phyloP scores from a whole-genome alignment of 2,888 invertebrate genomes.

The Erebia aethiops region DNA sequence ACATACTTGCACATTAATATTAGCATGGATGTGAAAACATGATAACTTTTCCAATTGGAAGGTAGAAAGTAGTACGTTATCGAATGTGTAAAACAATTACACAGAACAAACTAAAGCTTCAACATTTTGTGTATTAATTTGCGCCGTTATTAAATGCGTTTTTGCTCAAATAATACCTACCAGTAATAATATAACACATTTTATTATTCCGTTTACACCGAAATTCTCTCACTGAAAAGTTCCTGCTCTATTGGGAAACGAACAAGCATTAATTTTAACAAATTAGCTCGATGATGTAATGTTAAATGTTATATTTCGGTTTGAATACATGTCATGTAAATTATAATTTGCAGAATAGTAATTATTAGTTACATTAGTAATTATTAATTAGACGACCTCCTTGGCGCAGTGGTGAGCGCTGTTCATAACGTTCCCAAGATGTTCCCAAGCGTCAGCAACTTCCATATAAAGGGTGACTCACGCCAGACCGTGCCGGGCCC shows the following conservation, averaged over 20 bases:
- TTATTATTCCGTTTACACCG: constrained; percentile 19
- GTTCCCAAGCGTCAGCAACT: too few species aligned
- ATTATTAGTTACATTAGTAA: not conserved
- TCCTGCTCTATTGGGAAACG: constrained; percentile 21
- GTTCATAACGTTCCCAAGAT: too few species aligned
- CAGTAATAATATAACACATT: constrained; percentile 11
- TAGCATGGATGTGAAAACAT: not conserved
- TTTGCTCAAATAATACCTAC: constrained; percentile 19
- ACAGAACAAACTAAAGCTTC: not conserved
- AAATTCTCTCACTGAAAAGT: constrained; percentile 24
- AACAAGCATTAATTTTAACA: constrained; percentile 16
- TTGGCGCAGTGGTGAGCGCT: too few species aligned
- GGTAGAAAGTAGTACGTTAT: too few species aligned
- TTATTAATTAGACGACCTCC: too few species aligned
- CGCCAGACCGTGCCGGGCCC: too few species aligned
- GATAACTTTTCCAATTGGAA: not conserved
- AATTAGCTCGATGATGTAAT: constrained; percentile 21
- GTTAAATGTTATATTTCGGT: constrained; percentile 15
- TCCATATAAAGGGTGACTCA: too few species aligned
- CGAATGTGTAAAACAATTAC: not conserved
- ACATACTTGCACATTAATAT: not conserved
- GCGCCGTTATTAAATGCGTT: constrained; percentile 12
- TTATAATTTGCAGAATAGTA: constrained; percentile 3
- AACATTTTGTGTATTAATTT: constrained; percentile 15
- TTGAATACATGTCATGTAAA: constrained; percentile 9